Conservation (phyloP, 2,113 vertebrate species). For the Pandion haliaetus region DNA sequence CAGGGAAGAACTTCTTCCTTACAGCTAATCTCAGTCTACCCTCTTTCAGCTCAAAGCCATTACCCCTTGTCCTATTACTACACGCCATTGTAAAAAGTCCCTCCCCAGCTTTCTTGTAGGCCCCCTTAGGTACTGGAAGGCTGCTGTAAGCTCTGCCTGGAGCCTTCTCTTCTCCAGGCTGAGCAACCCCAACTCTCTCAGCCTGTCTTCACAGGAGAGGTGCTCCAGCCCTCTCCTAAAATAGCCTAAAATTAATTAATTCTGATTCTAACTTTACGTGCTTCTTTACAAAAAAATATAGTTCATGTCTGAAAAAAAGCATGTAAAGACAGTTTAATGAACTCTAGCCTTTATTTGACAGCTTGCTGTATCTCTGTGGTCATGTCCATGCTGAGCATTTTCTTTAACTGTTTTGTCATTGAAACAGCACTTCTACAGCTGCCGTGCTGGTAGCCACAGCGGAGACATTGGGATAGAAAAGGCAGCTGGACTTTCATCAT, state of each 20-base stretch:
- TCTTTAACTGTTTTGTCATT: not conserved
- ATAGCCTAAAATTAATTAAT: not conserved
- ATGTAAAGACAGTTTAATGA: not conserved
- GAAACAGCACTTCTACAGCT: not conserved
- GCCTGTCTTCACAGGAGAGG: too few species aligned
- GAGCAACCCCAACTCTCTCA: too few species aligned
- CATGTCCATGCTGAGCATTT: not conserved
- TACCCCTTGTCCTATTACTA: too few species aligned
- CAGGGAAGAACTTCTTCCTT: too few species aligned
- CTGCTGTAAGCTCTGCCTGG: too few species aligned
- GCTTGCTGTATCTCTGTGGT: not conserved
- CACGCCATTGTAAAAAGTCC: too few species aligned
- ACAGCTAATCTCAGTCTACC: too few species aligned
- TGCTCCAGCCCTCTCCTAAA: too few species aligned
- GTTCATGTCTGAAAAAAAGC: not conserved
- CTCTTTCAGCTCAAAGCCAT: too few species aligned
- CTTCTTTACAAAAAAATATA: not conserved
- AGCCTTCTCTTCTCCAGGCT: too few species aligned
- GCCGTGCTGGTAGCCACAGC: not conserved
- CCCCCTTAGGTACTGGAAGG: too few species aligned
- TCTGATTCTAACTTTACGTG: not conserved
- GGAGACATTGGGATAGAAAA: not conserved
- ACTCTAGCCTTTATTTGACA: not conserved
- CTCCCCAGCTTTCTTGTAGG: too few species aligned
- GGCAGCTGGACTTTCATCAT: not conserved